Conservation (phyloP, 2,113 vertebrate species). For the Centropus bengalensis region DNA sequence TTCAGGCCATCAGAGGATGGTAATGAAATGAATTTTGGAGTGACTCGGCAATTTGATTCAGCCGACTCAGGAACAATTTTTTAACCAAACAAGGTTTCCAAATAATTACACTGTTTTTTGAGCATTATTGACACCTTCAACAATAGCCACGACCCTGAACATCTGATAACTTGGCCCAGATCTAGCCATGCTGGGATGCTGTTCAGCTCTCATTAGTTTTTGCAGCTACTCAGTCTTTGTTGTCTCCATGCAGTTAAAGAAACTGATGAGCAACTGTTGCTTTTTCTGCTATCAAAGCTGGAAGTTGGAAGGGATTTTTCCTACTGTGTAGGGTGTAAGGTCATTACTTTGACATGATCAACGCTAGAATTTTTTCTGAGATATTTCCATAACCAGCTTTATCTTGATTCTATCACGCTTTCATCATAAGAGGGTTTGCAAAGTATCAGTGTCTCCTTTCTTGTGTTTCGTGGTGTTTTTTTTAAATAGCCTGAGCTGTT, state of each 20-base stretch:
- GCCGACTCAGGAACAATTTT: not conserved
- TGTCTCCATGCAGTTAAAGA: not conserved
- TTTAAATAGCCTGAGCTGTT: not conserved
- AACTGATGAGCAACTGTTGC: accelerated
- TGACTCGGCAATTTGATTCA: not conserved
- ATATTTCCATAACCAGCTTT: not conserved
- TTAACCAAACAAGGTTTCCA: not conserved
- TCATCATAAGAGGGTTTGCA: not conserved
- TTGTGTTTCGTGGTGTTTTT: not conserved
- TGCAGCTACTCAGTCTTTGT: not conserved
- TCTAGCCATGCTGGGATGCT: not conserved
- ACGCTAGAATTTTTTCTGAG: not conserved
- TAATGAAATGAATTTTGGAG: not conserved
- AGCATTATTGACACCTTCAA: not conserved
- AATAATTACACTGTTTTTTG: not conserved
- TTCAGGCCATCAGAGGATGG: not conserved
- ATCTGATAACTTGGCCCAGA: not conserved
- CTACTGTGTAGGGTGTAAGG: not conserved
- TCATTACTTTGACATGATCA: not conserved
- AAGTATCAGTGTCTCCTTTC: not conserved
- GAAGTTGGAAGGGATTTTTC: not conserved
- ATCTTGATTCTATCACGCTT: not conserved
- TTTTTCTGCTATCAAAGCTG: not conserved
- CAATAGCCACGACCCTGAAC: not conserved
- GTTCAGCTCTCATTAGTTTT: not conserved